Percentiles rank a stretch among this genome's conserved stretches.
These are phyloP conservation scores for Trachelus tabidus DNA, from an alignment of 2,888 invertebrate species.

Conservation along the genomic window DNA sequence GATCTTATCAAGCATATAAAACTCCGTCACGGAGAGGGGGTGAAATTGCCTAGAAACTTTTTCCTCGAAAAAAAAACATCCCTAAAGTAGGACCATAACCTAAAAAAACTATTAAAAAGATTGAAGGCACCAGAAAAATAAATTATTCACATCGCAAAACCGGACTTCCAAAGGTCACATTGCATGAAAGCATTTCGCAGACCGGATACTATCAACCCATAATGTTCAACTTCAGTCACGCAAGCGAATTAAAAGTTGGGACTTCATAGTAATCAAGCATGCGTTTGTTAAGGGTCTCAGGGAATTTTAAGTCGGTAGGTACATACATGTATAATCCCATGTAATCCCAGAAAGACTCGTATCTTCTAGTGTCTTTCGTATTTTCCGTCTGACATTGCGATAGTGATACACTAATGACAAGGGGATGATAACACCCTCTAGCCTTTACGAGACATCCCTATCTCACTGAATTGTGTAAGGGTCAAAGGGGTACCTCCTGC, in stretches of 20 bases:
- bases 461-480: neutral
- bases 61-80: neutral
- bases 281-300: neutral
- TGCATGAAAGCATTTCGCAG: neutral
- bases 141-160: neutral
- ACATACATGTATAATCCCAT: neutral
- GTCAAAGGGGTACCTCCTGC: neutral
- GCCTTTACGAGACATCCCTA: neutral
- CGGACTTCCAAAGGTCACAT: neutral
- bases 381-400: neutral
- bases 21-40: neutral
- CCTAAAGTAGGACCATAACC: too few species aligned
- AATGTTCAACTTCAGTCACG: neutral
- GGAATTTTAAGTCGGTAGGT: neutral
- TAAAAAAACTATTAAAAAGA: too few species aligned
- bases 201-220: neutral
- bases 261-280: neutral
- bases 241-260: neutral
- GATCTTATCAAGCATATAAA: neutral
- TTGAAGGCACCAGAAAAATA: neutral
- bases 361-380: neutral
- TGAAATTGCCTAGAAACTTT: neutral
- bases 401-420: neutral
- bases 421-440: neutral
- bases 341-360: neutral